A percentile compares a stretch with the other conserved stretches of the same genome.
Evolutionary conservation across 2,888 invertebrate genomes (phyloP).

Genomic region (Eupithecia insigniata): DNA sequence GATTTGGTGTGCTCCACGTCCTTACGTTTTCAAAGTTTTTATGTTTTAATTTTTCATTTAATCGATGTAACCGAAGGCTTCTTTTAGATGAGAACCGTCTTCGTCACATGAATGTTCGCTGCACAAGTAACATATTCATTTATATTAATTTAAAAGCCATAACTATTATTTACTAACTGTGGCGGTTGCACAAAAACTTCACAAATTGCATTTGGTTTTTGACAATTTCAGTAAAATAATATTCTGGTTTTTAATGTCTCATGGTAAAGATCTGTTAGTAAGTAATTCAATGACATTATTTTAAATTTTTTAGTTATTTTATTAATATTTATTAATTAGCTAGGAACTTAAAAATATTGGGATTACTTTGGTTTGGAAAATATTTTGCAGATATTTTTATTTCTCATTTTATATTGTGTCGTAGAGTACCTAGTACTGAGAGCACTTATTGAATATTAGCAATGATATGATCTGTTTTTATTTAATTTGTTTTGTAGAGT

Average conservation of each 20-base stretch:
- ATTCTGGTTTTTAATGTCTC: not conserved
- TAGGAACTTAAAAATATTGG: not conserved
- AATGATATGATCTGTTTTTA: constrained; percentile 66
- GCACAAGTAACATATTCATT: not conserved
- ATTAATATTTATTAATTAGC: not conserved
- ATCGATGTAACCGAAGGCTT: not conserved
- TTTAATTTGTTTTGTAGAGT: constrained; percentile 40
- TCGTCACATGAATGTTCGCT: not conserved
- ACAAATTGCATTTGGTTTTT: not conserved
- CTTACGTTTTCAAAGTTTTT: not conserved
- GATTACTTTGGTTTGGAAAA: constrained; percentile 22
- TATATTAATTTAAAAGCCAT: not conserved
- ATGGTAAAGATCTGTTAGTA: constrained; percentile 9
- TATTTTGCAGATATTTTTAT: constrained; percentile 15
- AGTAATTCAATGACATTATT: constrained; percentile 11
- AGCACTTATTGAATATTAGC: constrained; percentile 64
- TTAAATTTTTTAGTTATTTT: constrained; percentile 4
- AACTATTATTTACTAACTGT: not conserved
- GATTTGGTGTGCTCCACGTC: not conserved
- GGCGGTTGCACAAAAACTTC: not conserved
- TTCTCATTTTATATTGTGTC: constrained; percentile 48
- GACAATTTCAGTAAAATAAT: not conserved
- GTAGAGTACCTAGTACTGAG: constrained; percentile 44
- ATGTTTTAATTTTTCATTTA: not conserved
- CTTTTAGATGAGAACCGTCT: not conserved